Conservation (phyloP, 2,113 vertebrate species). For the Lepus europaeus region DNA sequence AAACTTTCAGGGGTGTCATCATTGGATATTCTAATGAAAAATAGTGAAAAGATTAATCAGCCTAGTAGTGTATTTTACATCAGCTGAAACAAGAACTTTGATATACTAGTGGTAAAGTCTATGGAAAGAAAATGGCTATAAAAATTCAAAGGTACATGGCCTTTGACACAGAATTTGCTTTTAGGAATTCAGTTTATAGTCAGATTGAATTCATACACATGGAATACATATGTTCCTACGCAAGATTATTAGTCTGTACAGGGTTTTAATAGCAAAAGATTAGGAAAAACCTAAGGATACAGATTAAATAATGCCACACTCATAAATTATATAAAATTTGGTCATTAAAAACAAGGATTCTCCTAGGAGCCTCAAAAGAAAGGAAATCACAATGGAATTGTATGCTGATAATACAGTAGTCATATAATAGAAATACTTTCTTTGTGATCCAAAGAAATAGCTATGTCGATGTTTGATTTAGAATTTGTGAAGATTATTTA, state of each 20-base stretch:
- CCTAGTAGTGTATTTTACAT: neutral
- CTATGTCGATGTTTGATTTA: no score
- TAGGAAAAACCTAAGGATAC: neutral
- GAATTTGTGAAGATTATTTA: no score
- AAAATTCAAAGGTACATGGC: neutral
- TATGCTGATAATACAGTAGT: no score
- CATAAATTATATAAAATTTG: neutral
- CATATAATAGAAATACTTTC: no score
- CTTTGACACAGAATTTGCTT: neutral
- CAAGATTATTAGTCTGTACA: neutral
- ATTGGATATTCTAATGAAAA: neutral
- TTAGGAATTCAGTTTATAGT: neutral
- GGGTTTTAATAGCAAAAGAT: neutral
- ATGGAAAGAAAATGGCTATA: neutral
- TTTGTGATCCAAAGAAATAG: no score
- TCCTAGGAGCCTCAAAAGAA: neutral
- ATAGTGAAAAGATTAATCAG: neutral
- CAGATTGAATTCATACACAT: neutral
- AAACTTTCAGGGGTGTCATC: neutral
- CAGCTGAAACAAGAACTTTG: neutral
- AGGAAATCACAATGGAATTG: no score
- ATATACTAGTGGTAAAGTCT: neutral
- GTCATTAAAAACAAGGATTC: neutral
- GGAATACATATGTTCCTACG: neutral
- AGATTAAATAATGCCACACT: neutral